These are phyloP conservation scores for Alcedo quadribrachys DNA, from an alignment of 2,797 vertebrate genomes.

Conservation along the genomic window DNA sequence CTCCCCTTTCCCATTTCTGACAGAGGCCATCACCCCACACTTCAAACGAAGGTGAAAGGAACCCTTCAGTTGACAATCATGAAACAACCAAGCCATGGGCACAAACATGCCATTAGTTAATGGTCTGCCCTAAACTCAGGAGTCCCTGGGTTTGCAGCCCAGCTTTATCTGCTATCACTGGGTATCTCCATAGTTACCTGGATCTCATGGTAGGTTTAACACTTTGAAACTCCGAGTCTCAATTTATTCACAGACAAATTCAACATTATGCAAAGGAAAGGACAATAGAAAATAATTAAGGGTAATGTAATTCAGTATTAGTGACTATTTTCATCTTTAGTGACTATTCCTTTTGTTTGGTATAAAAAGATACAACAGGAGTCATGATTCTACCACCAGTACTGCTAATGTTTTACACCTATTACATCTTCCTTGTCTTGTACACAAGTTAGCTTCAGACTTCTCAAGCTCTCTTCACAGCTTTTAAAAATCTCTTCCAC, in stretches of 20 bases:
- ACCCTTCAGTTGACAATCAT: slow-evolving; percentile 36
- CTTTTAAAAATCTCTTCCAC: background rate
- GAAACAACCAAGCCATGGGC: slow-evolving; percentile 13
- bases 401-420: background rate
- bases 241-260: background rate
- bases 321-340: background rate
- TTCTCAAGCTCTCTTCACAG: background rate
- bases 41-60: slow-evolving; percentile 47
- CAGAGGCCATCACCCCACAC: slow-evolving; percentile 40
- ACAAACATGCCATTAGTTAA: slow-evolving; percentile 7
- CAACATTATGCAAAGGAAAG: background rate
- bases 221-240: background rate
- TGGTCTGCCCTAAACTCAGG: background rate
- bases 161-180: background rate
- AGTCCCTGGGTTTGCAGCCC: background rate
- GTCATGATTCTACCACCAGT: background rate
- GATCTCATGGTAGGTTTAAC: background rate
- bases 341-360: background rate
- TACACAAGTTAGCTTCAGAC: background rate
- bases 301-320: background rate
- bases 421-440: background rate
- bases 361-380: background rate
- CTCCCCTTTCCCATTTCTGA: slow-evolving; percentile 10
- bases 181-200: background rate
- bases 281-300: background rate